Evolutionary conservation across 2,888 invertebrate genomes (phyloP), one percentile per base, ranked within the genome.

Genomic region (Sepiola atlantica): DNA sequence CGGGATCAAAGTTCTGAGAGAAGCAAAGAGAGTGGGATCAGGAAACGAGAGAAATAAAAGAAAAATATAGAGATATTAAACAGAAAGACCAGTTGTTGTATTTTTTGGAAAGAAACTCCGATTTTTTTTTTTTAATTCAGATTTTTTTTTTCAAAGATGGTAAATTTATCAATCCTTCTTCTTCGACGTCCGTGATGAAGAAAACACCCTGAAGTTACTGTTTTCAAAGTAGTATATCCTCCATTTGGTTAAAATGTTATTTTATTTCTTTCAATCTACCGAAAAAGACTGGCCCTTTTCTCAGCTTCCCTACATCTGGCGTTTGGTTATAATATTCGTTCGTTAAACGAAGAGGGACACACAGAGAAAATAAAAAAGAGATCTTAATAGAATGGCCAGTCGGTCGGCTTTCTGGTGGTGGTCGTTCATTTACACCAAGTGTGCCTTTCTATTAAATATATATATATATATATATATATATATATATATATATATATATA

Each of bases 161-260:
- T 77, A 77, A 77, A 77, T 77, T 77, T 77, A n/a, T 77, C 77
- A 77, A 77, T 32, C 77, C n/a, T 61, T 57, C 57, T n/a, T n/a
- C n/a, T 77, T n/a, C 77, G 77, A 32, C 77, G 77, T 77, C 14
- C n/a, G n/a, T 77, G 77, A 77, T 77, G n/a, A n/a, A n/a, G n/a
- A n/a, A n/a, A 77, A 14, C 77, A 18, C n/a, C 16, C 32, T 77
- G 77, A n/a, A 77, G 32, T 77, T 16, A n/a, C n/a, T 77, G n/a
- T 77, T 45, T 77, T 77, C n/a, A 77, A 77, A 77, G 77, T 77
- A 77, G 77, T 77, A 77, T 32, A 77, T 77, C 77, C 77, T 77
- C 77, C n/a, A 16, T 32, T 45, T 45, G 45, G 45, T 45, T 45
- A 45, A 4, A 4, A 45, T 45, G 2, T 8, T 2, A 4, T 45